Base-by-base conservation (phyloP, 2,797 vertebrate genomes). In the Nyctalus aviator region DNA sequence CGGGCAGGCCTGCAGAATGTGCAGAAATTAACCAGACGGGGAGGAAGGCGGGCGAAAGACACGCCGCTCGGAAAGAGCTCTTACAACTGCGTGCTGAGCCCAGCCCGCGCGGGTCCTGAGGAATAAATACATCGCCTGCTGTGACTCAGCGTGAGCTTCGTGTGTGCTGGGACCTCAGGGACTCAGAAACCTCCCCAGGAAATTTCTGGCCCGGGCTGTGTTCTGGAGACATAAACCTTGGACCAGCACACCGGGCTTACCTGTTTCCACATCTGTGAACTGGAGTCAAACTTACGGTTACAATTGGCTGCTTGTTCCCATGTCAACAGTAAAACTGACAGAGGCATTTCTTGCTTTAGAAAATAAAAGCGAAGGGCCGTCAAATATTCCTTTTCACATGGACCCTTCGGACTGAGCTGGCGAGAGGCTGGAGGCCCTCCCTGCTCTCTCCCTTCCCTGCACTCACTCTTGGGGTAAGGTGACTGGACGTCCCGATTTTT, bases 151-250 rank as follows among this genome's bases (percentile, higher is more conserved):
- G 27, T 64, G 77, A 92, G 53, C 89, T 32, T 0, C 20, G 76
- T 82, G 87, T 87, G 81, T 69, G 73, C 84, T 93, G 83, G 69
- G 53, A 66, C 91, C 91, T 91, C 30, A 75, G 95, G 79, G 89
- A 30, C 95, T 97, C 68, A 96, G 96, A 96, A 95, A 93, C 53
- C 18, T 91, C 68, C 37, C 88, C 94, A 94, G 96, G 95, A 94
- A 93, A 90, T 55, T 83, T 72, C 90, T 96, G 95, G 95, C 20
- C 68, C 44, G 77, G 27, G 50, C 37, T 78, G 32, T 83, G 75
- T 69, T 96, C 78, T 88, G 91, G 94, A 88, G 50, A 69, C 25
- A 11, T 83, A 57, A 91, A 55, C n/a, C 72, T 84, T 23, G 71
- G 57, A 32, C n/a, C 89, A 94, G 84, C 93, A 84, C 10, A 55